Base-by-base conservation (phyloP, 2,797 vertebrate species). In the Ctenosaura bakeri region DNA sequence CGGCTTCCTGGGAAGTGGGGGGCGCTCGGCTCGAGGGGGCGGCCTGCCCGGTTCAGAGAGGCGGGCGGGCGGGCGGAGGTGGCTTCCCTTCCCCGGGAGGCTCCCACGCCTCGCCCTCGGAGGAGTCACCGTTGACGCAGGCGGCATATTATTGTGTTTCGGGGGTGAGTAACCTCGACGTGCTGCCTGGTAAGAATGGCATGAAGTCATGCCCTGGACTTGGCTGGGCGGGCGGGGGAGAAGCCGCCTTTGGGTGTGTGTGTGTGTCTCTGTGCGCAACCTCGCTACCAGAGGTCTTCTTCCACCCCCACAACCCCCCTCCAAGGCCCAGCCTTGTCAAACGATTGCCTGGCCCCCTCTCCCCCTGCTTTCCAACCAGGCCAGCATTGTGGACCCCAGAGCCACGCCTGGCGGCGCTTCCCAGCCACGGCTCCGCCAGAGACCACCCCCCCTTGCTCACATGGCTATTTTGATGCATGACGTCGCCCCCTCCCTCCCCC, bases 391-490 rank as follows among this genome's bases (percentile, higher is more conserved):
- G 42, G 85, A 14, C 66, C 66, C 59, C 66, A 71, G 22, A 56
- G 26, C 62, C 59, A 64, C 54, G 69, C 78, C 89, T 86, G 32
- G 22, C 18, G 26, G 52, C 3, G 66, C 78, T 50, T 83, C 79
- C 83, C 85, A 83, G 69, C 42, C 38, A 22, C n/a, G 69, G 24
- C 89, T 83, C 79, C 18, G 26, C 82, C 74, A 20, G 86, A 78
- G 86, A 78, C 86, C 86, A 26, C 90, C 86, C 46, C 86, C 86
- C 86, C 74, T 83, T 69, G 59, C 69, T 92, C 91, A 89, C 94
- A 89, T 88, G 93, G 93, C 93, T 95, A 88, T 91, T 92, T 93
- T 92, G 90, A 86, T 93, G 91, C 86, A 85, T 94, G 93, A 93
- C 94, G 92, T 92, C 22, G 85, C 59, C 50, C 54, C 13, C 71